Base-by-base conservation (phyloP, 2,113 vertebrate species). In the Marmota monax region DNA sequence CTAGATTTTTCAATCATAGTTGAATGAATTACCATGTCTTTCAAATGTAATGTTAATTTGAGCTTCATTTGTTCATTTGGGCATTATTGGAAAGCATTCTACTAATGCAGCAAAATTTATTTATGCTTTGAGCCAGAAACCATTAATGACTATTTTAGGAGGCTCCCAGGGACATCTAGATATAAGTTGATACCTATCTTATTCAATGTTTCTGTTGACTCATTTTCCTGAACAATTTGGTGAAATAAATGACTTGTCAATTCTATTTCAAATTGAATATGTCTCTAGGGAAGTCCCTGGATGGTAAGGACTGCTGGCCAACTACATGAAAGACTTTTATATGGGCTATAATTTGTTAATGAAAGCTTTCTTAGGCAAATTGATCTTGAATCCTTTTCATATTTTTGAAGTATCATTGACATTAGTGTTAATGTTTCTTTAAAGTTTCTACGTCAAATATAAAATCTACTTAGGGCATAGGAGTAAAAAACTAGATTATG, bases 341-440 rank as follows among this genome's bases (percentile, higher is more conserved):
- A 69, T n/a, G 69, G 48, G 56, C 39, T 82, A 32, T 56, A 84
- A 34, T 90, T 88, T 88, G 63, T 85, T 78, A 58, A 7, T 78
- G 37, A 94, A 92, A 92, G 20, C 4, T 85, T 88, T 85, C 83
- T 85, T 77, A 94, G n/a, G 42, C 34, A 85, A 97, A 94, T 51
- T 84, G 39, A 88, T 63, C n/a, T 89, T 88, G 34, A 94, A 85
- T 34, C 27, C n/a, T 69, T 90, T 83, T 83, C 63, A 42, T 20
- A 10, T 84, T 88, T 90, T 94, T 65, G 7, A 95, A 76, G 69
- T 39, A 85, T 84, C 22, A 74, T 42, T 23, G 87, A 92, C 34
- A 48, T 76, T 93, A 51, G 56, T 58, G 16, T 95, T 91, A 78
- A 12, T 51, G 12, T 51, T 51, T 51, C 48, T 51, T 51, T 51